A percentile compares a stretch with the other conserved stretches of the same genome.
Evolutionary conservation across 2,113 vertebrate species (phyloP).

Genomic region (Paracanthobrama guichenoti): DNA sequence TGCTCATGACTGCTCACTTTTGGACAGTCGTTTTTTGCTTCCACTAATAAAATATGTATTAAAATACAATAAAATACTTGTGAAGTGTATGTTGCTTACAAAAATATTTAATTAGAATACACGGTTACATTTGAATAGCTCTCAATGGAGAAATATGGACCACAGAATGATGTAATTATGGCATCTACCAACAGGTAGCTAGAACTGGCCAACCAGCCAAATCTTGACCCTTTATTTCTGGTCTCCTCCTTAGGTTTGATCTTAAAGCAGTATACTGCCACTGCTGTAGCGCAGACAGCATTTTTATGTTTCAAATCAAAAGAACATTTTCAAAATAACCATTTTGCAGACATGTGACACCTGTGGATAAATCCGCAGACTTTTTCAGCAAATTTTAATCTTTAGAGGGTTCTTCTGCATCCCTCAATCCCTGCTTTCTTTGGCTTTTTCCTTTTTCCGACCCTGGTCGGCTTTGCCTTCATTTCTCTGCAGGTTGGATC

Average conservation of each 20-base stretch:
- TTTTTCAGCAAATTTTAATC: neutral
- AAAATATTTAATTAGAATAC: neutral
- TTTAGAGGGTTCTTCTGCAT: slow-evolving; percentile 38
- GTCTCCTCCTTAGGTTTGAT: neutral
- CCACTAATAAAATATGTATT: neutral
- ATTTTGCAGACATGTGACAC: neutral
- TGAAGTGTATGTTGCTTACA: neutral
- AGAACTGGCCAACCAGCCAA: neutral
- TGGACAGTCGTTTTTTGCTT: neutral
- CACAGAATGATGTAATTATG: neutral
- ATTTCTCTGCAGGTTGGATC: slow-evolving; percentile 59
- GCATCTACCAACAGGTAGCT: neutral
- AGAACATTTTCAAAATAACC: neutral
- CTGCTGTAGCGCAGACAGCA: neutral
- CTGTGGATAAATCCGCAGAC: neutral
- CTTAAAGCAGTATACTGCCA: neutral
- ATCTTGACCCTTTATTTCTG: neutral
- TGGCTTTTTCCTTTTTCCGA: slow-evolving; percentile 54
- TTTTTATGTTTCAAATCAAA: neutral
- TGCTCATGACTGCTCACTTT: too few relatives aligned
- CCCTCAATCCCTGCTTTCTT: slow-evolving; percentile 30
- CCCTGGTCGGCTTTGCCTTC: slow-evolving; percentile 56
- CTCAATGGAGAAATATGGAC: neutral
- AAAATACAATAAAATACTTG: neutral
- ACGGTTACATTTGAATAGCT: neutral